Conservation (phyloP, 2,888 invertebrate species). For the Pachycephus smyrnensis region DNA sequence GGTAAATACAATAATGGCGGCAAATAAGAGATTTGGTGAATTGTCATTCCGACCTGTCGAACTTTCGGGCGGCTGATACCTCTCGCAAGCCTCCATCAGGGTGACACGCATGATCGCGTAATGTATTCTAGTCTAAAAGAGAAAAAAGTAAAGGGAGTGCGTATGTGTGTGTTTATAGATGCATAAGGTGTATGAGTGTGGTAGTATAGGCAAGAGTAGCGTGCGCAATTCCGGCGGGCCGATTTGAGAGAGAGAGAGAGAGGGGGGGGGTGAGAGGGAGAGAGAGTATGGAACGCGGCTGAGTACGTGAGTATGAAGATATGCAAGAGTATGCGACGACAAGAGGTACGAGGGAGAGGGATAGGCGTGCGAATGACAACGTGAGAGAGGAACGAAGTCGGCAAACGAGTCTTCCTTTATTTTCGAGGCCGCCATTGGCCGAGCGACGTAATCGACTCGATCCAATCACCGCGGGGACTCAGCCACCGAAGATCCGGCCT, state of each 20-base stretch:
- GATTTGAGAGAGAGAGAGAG: background rate
- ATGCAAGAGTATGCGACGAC: background rate
- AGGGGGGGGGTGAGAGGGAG: too few relatives aligned
- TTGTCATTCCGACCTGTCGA: background rate
- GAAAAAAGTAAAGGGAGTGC: background rate
- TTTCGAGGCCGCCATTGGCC: constrained; percentile 44
- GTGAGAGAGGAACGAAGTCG: constrained; percentile 14
- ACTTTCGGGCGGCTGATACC: background rate
- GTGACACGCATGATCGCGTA: background rate
- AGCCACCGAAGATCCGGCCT: constrained; percentile 62
- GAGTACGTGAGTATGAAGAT: background rate
- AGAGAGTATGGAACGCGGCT: background rate
- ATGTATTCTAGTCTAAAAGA: background rate
- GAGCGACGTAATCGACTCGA: constrained; percentile 36
- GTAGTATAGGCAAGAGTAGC: background rate
- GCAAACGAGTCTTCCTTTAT: constrained; percentile 3
- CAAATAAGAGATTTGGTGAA: background rate
- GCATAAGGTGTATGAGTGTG: background rate
- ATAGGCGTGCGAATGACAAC: constrained; percentile 15
- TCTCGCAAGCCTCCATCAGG: background rate
- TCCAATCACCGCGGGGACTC: constrained; percentile 50
- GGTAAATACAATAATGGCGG: background rate
- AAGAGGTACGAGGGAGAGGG: constrained; percentile 7
- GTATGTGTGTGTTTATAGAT: background rate
- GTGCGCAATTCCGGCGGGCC: background rate